Conservation (phyloP, 2,797 vertebrate genomes). For the Sarcoramphus papa region DNA sequence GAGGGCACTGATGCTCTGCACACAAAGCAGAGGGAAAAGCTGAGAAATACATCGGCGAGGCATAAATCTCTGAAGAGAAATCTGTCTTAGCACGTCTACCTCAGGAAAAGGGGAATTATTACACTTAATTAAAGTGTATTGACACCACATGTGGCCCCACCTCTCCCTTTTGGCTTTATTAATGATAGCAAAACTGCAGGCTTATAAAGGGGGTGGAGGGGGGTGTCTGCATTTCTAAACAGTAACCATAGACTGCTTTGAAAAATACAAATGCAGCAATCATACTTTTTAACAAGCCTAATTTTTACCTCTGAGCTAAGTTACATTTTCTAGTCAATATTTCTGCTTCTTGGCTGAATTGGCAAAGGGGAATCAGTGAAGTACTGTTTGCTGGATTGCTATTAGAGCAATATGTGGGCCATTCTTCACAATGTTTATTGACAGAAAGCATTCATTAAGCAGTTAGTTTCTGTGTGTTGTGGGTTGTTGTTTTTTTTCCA, state of each 20-base stretch:
- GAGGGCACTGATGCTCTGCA: slow-evolving; percentile 82
- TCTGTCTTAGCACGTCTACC: slow-evolving; percentile 78
- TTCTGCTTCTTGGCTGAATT: background rate
- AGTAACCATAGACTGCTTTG: background rate
- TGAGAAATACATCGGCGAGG: background rate
- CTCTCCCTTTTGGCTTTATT: slow-evolving; percentile 69
- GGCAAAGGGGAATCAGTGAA: background rate
- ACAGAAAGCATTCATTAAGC: background rate
- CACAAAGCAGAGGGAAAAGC: background rate
- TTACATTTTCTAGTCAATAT: background rate
- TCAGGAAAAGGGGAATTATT: slow-evolving; percentile 88
- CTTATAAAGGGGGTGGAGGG: background rate
- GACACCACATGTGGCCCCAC: slow-evolving; percentile 81
- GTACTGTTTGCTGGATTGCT: background rate
- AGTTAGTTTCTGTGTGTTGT: background rate
- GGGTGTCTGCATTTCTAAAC: background rate
- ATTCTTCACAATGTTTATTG: background rate
- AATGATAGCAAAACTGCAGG: slow-evolving; percentile 64
- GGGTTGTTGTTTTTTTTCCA: background rate
- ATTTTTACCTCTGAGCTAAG: background rate
- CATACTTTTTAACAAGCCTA: background rate
- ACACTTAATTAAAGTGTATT: slow-evolving; percentile 87
- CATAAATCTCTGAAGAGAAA: slow-evolving; percentile 72
- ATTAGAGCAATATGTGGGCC: background rate
- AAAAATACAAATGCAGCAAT: background rate